Evolutionary conservation across 2,113 vertebrate genomes (phyloP).

Genomic region (Plotosus lineatus): DNA sequence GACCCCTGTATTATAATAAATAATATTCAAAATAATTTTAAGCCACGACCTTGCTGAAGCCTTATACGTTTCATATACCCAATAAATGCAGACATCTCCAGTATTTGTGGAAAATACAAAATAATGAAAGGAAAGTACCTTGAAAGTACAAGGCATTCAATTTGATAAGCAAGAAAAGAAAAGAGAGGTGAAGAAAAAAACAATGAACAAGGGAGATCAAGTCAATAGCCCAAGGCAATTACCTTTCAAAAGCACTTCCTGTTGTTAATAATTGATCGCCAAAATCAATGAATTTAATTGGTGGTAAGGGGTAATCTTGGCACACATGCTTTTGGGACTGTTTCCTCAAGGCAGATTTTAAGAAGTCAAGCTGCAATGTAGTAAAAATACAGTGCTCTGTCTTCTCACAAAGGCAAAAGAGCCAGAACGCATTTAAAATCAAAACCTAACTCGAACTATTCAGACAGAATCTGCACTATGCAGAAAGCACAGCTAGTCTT

Average conservation of each 20-base stretch:
- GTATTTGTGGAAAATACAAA: background rate
- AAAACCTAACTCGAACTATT: conserved; percentile 45
- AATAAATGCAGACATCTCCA: background rate
- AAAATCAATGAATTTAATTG: conserved; percentile 73
- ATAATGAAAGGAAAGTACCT: background rate
- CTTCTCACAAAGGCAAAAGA: conserved; percentile 37
- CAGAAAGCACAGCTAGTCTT: background rate
- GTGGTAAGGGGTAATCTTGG: conserved; percentile 67
- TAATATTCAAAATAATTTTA: background rate
- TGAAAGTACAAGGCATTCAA: background rate
- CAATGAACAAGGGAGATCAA: conserved; percentile 42
- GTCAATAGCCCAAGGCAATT: background rate
- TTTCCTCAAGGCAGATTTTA: conserved; percentile 70
- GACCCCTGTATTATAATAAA: too few species aligned
- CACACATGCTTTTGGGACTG: conserved; percentile 63
- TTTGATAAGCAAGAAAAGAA: background rate
- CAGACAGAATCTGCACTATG: conserved; percentile 33
- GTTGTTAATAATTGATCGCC: conserved; percentile 75
- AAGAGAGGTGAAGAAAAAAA: conserved; percentile 18
- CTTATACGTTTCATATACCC: background rate
- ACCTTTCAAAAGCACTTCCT: conserved; percentile 69
- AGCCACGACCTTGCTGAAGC: background rate
- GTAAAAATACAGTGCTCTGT: conserved; percentile 55
- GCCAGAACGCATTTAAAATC: conserved; percentile 42
- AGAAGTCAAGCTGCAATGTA: conserved; percentile 66